A percentile compares a stretch with the other conserved stretches of the same genome.
phyloP scores from a whole-genome alignment of 2,888 invertebrate genomes.

The Drosophila basisetae region DNA sequence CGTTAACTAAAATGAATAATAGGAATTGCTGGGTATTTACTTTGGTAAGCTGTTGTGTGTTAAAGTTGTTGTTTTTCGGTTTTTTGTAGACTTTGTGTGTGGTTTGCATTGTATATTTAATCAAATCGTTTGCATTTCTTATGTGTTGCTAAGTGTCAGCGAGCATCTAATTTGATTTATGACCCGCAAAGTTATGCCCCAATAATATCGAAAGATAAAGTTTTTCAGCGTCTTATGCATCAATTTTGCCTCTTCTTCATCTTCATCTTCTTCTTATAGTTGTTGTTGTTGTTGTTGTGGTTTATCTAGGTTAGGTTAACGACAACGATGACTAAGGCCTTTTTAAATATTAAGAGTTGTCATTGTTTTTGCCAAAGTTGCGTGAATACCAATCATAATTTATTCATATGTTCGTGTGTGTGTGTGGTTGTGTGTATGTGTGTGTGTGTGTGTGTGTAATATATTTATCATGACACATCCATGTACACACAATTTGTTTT shows the following conservation, averaged over 20 bases:
- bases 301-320: conserved; percentile 44
- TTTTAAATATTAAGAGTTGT: conserved; percentile 75
- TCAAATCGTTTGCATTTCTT: conserved; percentile 80
- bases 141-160: conserved; percentile 80
- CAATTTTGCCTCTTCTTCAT: neutral
- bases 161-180: conserved; percentile 79
- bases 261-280: conserved; percentile 3
- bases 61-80: conserved; percentile 18
- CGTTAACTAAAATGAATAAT: conserved; percentile 11
- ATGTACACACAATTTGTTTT: conserved; percentile 30
- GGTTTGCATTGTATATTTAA: conserved; percentile 73
- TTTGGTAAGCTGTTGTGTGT: conserved; percentile 46
- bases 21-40: conserved; percentile 58
- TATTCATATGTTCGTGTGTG: conserved; percentile 53
- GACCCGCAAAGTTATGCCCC: conserved; percentile 78
- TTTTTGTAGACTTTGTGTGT: conserved; percentile 30
- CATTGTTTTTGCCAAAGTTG: conserved; percentile 77
- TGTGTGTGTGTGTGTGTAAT: neutral
- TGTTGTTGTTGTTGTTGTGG: conserved; percentile 11
- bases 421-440: neutral
- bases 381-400: conserved; percentile 72
- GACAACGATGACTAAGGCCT: conserved; percentile 76
- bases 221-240: conserved; percentile 54
- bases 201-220: conserved; percentile 75
- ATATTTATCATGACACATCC: conserved; percentile 35